These are phyloP conservation scores for Akabosia matsudoensis DNA, from an alignment of 1,140 invertebrate genomes.

Conservation along the genomic window DNA sequence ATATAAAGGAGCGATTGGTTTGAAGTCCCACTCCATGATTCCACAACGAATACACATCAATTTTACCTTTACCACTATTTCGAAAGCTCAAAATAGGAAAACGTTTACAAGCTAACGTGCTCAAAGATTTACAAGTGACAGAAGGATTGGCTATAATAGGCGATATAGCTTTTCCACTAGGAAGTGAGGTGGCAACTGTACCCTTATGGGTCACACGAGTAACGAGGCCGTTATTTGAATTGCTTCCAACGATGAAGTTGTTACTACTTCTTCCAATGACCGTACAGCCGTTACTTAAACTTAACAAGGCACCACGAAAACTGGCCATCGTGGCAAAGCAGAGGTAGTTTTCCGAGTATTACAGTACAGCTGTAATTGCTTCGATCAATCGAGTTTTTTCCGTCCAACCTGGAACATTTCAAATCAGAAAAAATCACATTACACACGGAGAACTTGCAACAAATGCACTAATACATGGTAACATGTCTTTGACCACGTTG, in stretches of 20 bases:
- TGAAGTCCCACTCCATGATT: constrained; percentile 1
- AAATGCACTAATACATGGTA: too few species aligned
- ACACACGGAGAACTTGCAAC: too few species aligned
- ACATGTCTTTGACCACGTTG: too few species aligned
- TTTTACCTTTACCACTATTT: constrained; percentile 16
- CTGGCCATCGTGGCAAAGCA: constrained; percentile 21
- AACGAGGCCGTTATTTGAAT: neutral
- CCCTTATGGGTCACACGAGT: neutral
- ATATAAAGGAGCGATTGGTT: neutral
- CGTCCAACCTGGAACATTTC: too few species aligned
- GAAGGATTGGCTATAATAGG: neutral
- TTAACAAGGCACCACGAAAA: constrained; percentile 21
- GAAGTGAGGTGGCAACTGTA: neutral
- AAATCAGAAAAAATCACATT: too few species aligned
- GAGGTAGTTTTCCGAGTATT: constrained; percentile 14
- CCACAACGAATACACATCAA: constrained; percentile 13
- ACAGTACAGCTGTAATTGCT: too few species aligned
- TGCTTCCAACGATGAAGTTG: neutral
- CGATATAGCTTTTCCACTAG: neutral
- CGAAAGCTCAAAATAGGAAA: constrained; percentile 22
- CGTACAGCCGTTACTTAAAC: neutral
- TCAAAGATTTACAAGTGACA: constrained; percentile 5
- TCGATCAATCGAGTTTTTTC: too few species aligned
- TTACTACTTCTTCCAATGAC: neutral
- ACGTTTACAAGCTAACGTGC: constrained; percentile 17